Evolutionary conservation across 2,113 vertebrate species (phyloP).

Genomic region (Dromaius novaehollandiae): DNA sequence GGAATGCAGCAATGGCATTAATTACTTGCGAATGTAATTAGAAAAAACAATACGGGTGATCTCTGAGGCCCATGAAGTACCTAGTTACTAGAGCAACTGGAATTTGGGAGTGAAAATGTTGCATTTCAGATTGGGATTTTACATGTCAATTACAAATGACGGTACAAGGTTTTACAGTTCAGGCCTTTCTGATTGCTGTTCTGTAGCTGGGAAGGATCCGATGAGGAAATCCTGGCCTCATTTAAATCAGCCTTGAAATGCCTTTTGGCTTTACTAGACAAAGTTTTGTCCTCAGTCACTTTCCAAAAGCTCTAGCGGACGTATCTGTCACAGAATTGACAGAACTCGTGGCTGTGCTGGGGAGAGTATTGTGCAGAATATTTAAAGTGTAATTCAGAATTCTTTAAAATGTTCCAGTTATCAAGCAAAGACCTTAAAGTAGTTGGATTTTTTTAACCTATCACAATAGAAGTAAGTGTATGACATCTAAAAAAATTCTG

Average conservation of each 20-base stretch:
- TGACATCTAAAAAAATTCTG: not conserved
- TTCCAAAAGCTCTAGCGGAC: constrained; percentile 15
- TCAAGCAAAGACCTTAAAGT: not conserved
- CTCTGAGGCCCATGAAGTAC: not conserved
- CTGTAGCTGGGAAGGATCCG: not conserved
- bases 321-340: not conserved
- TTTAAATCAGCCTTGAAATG: not conserved
- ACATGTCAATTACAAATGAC: not conserved
- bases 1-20: constrained; percentile 1
- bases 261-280: not conserved
- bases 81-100: not conserved
- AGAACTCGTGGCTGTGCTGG: not conserved
- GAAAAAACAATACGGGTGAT: constrained; percentile 32
- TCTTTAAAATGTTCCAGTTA: constrained; percentile 8
- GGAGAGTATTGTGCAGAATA: not conserved
- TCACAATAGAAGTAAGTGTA: not conserved
- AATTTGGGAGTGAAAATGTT: not conserved
- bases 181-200: not conserved
- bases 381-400: not conserved
- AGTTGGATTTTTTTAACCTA: not conserved
- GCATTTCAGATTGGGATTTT: not conserved
- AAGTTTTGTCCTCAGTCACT: not conserved
- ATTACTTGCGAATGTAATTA: constrained; percentile 63
- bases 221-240: not conserved
- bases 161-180: not conserved